Evolutionary conservation across 2,888 invertebrate species (phyloP), one percentile per base, ranked within the genome.

Genomic region (Trissolcus japonicus): DNA sequence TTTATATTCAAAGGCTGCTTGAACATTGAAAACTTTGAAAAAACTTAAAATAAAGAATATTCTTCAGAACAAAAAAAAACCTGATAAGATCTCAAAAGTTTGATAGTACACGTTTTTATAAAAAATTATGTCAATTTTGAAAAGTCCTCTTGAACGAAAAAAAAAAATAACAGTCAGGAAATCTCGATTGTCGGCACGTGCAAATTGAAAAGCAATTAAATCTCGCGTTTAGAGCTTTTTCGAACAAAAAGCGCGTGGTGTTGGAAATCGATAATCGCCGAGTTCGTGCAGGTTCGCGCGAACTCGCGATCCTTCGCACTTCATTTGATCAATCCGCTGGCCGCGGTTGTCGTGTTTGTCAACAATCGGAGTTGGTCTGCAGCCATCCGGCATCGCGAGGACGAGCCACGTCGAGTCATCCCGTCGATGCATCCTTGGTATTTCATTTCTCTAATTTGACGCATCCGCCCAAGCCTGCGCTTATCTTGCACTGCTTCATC

Each of bases 301-400:
- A 35, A 16, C 60, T 79, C 79, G 79, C 66, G 71, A 71, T 74
- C 71, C 59, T 59, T 77, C 79, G 79, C 79, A 72, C 71, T 68
- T 73, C 63, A 63, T 74, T 50, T 63, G 71, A 79, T 77, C 71
- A 77, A 76, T 76, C 62, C 59, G n/a, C 7, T 51, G 62, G 21
- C 41, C 51, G 41, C 61, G 67, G 74, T 48, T 68, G 54, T 72
- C 72, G 73, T 79, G 79, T 79, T 79, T 79, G 66, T 74, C 79
- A 79, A 79, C 76, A 79, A 74, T 73, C 54, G 19, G 74, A 76
- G 72, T 69, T 51, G 14, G 56, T 56, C 62, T 63, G 57, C 76
- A 66, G 68, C 61, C 61, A 19, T 77, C 48, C 43, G 50, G 53
- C 55, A 66, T 41, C 73, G 59, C 60, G 56, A 60, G 62, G 60